Evolutionary conservation across 1,140 invertebrate genomes (phyloP).

Genomic region (Palaemon carinicauda): DNA sequence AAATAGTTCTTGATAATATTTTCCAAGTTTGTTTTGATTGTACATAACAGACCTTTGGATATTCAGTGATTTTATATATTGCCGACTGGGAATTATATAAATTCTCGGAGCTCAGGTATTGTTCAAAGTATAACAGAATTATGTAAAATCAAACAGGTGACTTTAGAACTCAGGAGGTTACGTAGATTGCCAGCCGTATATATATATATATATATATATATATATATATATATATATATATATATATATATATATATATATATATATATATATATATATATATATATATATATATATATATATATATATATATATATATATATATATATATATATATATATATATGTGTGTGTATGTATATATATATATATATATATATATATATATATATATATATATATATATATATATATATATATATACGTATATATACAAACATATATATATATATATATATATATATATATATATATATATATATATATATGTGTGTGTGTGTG

Average conservation of each 20-base stretch:
- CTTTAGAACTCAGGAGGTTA: neutral
- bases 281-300: neutral
- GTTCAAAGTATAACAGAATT: too few relatives aligned
- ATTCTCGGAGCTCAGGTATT: too few relatives aligned
- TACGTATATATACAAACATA: neutral
- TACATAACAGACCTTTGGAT: too few relatives aligned
- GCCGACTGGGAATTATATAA: too few relatives aligned
- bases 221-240: neutral
- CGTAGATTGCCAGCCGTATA: neutral
- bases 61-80: too few relatives aligned
- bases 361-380: neutral
- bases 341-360: neutral
- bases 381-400: constrained; percentile 2
- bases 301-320: neutral
- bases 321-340: constrained; percentile 2
- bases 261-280: neutral
- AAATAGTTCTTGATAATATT: too few relatives aligned
- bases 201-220: neutral
- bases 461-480: constrained; percentile 3
- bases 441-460: constrained; percentile 2
- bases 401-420: neutral
- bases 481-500: neutral
- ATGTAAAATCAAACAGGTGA: too few relatives aligned
- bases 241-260: neutral
- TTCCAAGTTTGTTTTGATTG: too few relatives aligned